These are phyloP conservation scores for Amphimedon queenslandica DNA, from an alignment of 37 sponge, comb jelly and placozoan species.

Conservation along the genomic window DNA sequence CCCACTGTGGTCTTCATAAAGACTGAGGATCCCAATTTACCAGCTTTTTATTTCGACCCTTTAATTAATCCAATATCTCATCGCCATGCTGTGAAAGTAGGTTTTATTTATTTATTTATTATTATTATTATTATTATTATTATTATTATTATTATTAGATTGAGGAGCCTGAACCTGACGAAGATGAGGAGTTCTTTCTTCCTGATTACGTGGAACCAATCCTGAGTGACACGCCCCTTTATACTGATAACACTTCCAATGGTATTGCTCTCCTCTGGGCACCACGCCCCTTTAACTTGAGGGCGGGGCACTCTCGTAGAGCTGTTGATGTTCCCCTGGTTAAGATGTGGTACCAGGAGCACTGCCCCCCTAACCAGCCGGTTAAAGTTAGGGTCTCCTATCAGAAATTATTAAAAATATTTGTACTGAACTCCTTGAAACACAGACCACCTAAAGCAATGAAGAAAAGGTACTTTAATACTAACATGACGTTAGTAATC, in stretches of 20 bases:
- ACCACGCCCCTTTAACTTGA: conserved; percentile 94
- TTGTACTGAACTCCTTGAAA: conserved; percentile 94
- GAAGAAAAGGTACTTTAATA: conserved; percentile 83
- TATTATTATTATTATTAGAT: conserved; percentile 30
- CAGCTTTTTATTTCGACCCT: conserved; percentile 99
- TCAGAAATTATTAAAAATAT: conserved; percentile 96
- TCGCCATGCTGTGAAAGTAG: conserved; percentile 72
- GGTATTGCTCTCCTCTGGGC: conserved; percentile 98
- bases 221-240: conserved; percentile 86
- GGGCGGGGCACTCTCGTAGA: conserved; percentile 89
- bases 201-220: conserved; percentile 88
- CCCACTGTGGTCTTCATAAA: conserved; percentile 98
- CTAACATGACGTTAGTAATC: neutral
- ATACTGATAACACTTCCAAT: conserved; percentile 98
- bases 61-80: conserved; percentile 97
- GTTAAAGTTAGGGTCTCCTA: conserved; percentile 99
- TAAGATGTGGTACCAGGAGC: conserved; percentile 95
- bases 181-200: conserved; percentile 84
- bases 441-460: conserved; percentile 94
- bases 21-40: conserved; percentile 99
- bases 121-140: neutral
- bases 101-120: neutral
- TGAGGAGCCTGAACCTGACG: conserved; percentile 72
- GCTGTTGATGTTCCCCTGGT: conserved; percentile 94
- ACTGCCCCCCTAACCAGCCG: conserved; percentile 93